Conservation (phyloP, 2,113 vertebrate genomes). For the Hassar affinis region DNA sequence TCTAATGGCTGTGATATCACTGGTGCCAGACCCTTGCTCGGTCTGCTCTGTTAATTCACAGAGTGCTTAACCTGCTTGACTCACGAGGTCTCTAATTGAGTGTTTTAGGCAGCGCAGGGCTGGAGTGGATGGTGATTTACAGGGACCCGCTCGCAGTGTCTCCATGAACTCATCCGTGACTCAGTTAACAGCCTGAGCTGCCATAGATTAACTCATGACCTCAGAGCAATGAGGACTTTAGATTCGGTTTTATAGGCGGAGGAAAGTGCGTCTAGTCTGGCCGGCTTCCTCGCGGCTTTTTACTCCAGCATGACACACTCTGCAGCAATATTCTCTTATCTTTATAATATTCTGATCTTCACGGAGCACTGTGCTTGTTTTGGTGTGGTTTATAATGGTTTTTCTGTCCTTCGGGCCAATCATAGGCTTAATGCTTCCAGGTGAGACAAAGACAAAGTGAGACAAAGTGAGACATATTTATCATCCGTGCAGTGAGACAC, state of each 20-base stretch:
- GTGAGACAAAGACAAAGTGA: too few species aligned
- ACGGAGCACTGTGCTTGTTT: too few species aligned
- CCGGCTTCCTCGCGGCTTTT: slow-evolving; percentile 26
- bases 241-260: slow-evolving; percentile 45
- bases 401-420: too few species aligned
- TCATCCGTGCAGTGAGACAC: too few species aligned
- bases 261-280: slow-evolving; percentile 38
- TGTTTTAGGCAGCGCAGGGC: slow-evolving; percentile 26
- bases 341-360: not conserved
- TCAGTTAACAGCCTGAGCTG: slow-evolving; percentile 73
- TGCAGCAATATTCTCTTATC: slow-evolving; percentile 8
- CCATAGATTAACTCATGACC: slow-evolving; percentile 66
- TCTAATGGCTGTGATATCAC: slow-evolving; percentile 55
- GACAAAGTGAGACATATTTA: too few species aligned
- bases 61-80: slow-evolving; percentile 52
- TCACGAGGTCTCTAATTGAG: slow-evolving; percentile 56
- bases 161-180: slow-evolving; percentile 79
- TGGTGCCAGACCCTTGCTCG: slow-evolving; percentile 50
- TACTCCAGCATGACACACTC: not conserved
- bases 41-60: slow-evolving; percentile 50
- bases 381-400: too few species aligned
- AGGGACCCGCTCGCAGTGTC: slow-evolving; percentile 47
- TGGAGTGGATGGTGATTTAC: slow-evolving; percentile 47
- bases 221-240: slow-evolving; percentile 57
- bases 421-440: not conserved